Percentiles rank a stretch among this genome's conserved stretches.
phyloP scores from a whole-genome alignment of 2,888 invertebrate genomes.

The Chrysopilus asiliformis region DNA sequence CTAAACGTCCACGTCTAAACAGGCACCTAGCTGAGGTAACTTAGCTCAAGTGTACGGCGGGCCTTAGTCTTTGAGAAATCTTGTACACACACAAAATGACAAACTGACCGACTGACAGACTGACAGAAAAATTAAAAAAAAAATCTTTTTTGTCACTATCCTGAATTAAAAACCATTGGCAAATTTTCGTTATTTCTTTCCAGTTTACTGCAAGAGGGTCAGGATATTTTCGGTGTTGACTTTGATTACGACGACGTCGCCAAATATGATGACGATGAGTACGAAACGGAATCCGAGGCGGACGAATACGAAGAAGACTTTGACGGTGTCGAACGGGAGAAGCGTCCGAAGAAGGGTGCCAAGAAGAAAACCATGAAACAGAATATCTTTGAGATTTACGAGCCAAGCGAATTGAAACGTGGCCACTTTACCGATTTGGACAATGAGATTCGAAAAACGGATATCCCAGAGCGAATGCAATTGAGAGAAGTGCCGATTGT shows the following conservation, averaged over 20 bases:
- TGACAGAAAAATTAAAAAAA: too few relatives aligned
- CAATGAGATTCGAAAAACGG: slow-evolving; percentile 77
- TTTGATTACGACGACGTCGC: slow-evolving; percentile 89
- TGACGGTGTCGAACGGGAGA: slow-evolving; percentile 48
- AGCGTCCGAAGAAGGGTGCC: slow-evolving; percentile 59
- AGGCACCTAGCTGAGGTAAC: too few relatives aligned
- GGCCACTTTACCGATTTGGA: slow-evolving; percentile 92
- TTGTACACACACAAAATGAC: too few relatives aligned
- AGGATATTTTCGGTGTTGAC: slow-evolving; percentile 98
- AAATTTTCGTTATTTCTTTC: too few relatives aligned
- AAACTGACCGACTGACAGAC: too few relatives aligned
- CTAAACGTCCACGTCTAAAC: too few relatives aligned
- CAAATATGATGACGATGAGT: slow-evolving; percentile 69
- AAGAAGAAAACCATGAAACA: slow-evolving; percentile 68
- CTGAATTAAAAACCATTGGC: too few relatives aligned
- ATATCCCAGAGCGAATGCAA: slow-evolving; percentile 87
- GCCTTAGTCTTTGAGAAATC: too few relatives aligned
- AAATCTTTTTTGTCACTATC: background rate
- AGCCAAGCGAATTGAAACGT: slow-evolving; percentile 92
- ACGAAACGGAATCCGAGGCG: slow-evolving; percentile 67
- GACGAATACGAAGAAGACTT: slow-evolving; percentile 72
- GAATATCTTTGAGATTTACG: slow-evolving; percentile 88
- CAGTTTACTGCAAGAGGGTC: slow-evolving; percentile 88
- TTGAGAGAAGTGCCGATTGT: slow-evolving; percentile 77
- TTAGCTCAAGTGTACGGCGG: too few relatives aligned